These are phyloP conservation scores for Calycopis cecrops DNA, from an alignment of 1,140 invertebrate species.

Conservation along the genomic window DNA sequence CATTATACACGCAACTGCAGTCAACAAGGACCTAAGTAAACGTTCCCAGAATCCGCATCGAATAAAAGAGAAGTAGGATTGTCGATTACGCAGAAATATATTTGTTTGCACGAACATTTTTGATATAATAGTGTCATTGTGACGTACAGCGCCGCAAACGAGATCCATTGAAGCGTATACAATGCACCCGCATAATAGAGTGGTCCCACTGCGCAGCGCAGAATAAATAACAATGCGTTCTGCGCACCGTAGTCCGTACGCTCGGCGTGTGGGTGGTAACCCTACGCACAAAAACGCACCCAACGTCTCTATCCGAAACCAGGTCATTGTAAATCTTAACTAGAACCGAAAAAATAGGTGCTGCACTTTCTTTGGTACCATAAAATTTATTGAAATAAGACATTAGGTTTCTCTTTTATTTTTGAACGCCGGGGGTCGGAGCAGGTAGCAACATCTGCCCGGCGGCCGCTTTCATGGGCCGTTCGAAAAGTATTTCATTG, in stretches of 20 bases:
- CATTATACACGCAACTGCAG: no score
- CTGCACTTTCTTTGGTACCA: conserved; percentile 19
- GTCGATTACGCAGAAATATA: conserved; percentile 52
- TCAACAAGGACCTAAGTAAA: neutral
- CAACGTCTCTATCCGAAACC: conserved; percentile 19
- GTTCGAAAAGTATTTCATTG: conserved; percentile 62
- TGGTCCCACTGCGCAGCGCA: conserved; percentile 53
- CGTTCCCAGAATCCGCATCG: neutral
- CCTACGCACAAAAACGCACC: conserved; percentile 48
- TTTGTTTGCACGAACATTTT: conserved; percentile 47
- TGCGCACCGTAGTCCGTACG: conserved; percentile 37
- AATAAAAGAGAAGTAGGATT: conserved; percentile 28
- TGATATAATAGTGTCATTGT: conserved; percentile 71
- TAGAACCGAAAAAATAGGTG: conserved; percentile 6
- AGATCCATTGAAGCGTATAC: conserved; percentile 64
- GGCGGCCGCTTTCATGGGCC: conserved; percentile 60
- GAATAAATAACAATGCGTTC: conserved; percentile 47
- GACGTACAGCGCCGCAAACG: conserved; percentile 54
- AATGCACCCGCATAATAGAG: conserved; percentile 68
- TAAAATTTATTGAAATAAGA: conserved; percentile 18
- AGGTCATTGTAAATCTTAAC: conserved; percentile 8
- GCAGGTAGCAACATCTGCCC: conserved; percentile 65
- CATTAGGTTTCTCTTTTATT: neutral
- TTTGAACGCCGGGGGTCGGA: conserved; percentile 20
- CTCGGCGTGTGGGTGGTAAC: conserved; percentile 69